Percentiles rank a stretch among this genome's conserved stretches.
These are phyloP conservation scores for Gasterosteus aculeatus DNA, from an alignment of 2,113 vertebrate species.

Conservation along the genomic window DNA sequence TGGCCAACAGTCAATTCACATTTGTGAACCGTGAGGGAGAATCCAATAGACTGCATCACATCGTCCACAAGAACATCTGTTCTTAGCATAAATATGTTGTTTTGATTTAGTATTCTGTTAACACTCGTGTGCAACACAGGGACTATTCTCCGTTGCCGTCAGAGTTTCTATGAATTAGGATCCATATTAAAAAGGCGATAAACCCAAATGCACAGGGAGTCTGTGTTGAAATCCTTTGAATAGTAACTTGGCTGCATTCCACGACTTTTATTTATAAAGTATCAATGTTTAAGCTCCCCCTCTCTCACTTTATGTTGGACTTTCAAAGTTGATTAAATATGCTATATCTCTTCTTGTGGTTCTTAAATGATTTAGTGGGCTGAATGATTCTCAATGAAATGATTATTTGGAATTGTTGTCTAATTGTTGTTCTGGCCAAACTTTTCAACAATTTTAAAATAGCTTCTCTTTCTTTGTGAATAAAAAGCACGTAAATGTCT, in stretches of 20 bases:
- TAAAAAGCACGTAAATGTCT: background rate
- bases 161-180: background rate
- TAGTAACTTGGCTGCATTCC: background rate
- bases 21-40: slow-evolving; percentile 10
- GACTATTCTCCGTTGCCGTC: background rate
- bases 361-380: slow-evolving; percentile 17
- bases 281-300: background rate
- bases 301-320: background rate
- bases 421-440: background rate
- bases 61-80: background rate
- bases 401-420: background rate
- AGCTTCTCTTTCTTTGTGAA: background rate
- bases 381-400: slow-evolving; percentile 19
- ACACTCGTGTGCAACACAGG: background rate
- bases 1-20: background rate
- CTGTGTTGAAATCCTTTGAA: background rate
- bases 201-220: background rate
- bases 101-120: background rate
- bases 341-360: slow-evolving; percentile 13
- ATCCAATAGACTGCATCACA: background rate
- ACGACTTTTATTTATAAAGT: background rate
- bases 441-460: background rate
- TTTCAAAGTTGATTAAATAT: slow-evolving; percentile 39
- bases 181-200: background rate
- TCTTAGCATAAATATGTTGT: slow-evolving; percentile 2